Evolutionary conservation across 64 coral and sea anemone genomes (phyloP).

Genomic region (Montipora sp.): DNA sequence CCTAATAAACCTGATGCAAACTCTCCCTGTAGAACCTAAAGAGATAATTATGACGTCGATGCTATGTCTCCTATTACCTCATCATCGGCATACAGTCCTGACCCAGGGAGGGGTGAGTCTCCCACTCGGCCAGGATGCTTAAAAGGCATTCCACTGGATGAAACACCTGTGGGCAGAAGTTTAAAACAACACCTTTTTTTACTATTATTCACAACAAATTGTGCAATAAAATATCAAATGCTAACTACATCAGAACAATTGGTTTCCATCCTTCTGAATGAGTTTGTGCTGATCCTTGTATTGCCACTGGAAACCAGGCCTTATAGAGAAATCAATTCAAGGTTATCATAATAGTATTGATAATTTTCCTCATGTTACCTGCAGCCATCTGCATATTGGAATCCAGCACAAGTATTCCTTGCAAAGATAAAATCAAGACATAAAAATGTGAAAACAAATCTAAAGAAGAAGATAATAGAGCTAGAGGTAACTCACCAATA

Average conservation of each 20-base stretch:
- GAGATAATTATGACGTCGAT: neutral
- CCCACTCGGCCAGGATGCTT: slow-evolving; percentile 72
- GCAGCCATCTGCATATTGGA: slow-evolving; percentile 11
- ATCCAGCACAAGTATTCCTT: slow-evolving; percentile 32
- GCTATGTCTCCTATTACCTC: slow-evolving; percentile 20
- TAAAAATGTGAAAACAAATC: neutral
- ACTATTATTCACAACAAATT: no score
- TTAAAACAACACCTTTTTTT: neutral
- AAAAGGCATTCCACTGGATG: slow-evolving; percentile 61
- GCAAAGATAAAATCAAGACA: neutral
- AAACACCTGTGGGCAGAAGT: slow-evolving; percentile 38
- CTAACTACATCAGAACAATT: no score
- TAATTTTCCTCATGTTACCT: neutral
- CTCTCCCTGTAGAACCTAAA: no score
- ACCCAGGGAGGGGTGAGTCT: slow-evolving; percentile 76
- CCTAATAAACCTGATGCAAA: no score
- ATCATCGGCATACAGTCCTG: slow-evolving; percentile 75
- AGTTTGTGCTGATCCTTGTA: no score
- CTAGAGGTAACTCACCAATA: slow-evolving; percentile 14
- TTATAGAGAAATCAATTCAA: neutral
- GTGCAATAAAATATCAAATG: no score
- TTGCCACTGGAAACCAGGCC: no score
- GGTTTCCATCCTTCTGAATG: no score
- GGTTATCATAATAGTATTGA: no score
- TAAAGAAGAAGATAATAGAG: neutral